A percentile compares a stretch with the other conserved stretches of the same genome.
phyloP scores from a whole-genome alignment of 2,888 invertebrate species.

The Lagria hirta region DNA sequence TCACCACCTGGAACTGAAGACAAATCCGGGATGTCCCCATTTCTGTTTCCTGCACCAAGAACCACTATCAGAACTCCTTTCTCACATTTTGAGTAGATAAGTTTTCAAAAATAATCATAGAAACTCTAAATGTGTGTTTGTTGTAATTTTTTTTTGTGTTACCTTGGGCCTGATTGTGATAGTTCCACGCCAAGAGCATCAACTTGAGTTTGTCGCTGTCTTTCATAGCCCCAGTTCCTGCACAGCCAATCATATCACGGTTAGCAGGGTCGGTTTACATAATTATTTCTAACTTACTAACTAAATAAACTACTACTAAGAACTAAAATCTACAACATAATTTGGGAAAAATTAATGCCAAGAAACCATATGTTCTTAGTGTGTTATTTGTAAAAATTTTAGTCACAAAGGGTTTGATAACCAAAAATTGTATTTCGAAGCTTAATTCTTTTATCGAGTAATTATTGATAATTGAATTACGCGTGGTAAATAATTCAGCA shows the following conservation, averaged over 20 bases:
- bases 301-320: conserved; percentile 13
- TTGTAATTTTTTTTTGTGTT: conserved; percentile 40
- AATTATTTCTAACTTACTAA: conserved; percentile 7
- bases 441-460: too few relatives aligned
- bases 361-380: too few relatives aligned
- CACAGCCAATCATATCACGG: conserved; percentile 54
- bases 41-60: conserved; percentile 42
- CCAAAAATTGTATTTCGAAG: too few relatives aligned
- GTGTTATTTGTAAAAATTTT: too few relatives aligned
- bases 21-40: conserved; percentile 54
- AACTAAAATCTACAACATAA: background rate
- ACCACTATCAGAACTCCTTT: conserved; percentile 1
- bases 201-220: conserved; percentile 85
- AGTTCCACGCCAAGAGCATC: conserved; percentile 87
- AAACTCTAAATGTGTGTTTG: conserved; percentile 13
- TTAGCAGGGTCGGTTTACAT: conserved; percentile 52
- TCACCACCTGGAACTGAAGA: conserved; percentile 60
- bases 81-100: background rate
- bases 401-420: too few relatives aligned
- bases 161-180: conserved; percentile 77
- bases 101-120: conserved; percentile 8
- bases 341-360: background rate
- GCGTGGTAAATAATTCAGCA: too few relatives aligned
- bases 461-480: too few relatives aligned
- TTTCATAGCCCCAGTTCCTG: conserved; percentile 66